These are phyloP conservation scores for Leucozona laternaria DNA, from an alignment of 2,888 invertebrate genomes.

Conservation along the genomic window DNA sequence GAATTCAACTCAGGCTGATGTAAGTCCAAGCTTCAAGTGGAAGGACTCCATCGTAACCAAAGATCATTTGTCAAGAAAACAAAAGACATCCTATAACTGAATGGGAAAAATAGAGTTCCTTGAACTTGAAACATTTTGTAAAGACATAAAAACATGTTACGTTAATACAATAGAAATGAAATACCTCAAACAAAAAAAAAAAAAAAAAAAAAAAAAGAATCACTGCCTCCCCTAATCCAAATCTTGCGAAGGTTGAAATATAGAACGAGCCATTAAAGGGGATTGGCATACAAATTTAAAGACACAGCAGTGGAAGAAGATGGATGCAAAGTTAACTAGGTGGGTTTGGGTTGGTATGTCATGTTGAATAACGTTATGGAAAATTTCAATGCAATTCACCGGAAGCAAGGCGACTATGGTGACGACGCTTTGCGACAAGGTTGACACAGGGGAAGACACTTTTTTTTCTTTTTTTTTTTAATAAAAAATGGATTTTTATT, in stretches of 20 bases:
- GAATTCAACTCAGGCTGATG: background rate
- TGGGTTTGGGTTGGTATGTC: constrained; percentile 19
- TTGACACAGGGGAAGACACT: constrained; percentile 31
- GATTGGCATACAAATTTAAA: constrained; percentile 33
- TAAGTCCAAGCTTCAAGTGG: background rate
- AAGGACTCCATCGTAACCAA: constrained; percentile 16
- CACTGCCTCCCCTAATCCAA: constrained; percentile 18
- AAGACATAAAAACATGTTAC: constrained; percentile 51
- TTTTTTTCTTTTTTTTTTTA: constrained; percentile 1
- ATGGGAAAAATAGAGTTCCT: constrained; percentile 18
- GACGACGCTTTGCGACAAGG: background rate
- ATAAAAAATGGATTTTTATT: constrained; percentile 31
- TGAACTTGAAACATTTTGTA: constrained; percentile 53
- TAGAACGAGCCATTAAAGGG: constrained; percentile 13
- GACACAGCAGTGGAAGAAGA: background rate
- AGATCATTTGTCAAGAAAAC: background rate
- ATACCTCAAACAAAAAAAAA: constrained; percentile 26
- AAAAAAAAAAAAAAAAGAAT: constrained; percentile 2
- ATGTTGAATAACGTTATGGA: constrained; percentile 49
- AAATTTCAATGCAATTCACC: constrained; percentile 50
- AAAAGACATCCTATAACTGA: constrained; percentile 35
- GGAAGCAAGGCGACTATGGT: constrained; percentile 18
- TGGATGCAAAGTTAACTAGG: constrained; percentile 37
- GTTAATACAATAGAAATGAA: constrained; percentile 42
- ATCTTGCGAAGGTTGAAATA: constrained; percentile 21